A percentile compares a stretch with the other conserved stretches of the same genome.
These are phyloP conservation scores for Nettapus auritus DNA, from an alignment of 2,113 vertebrate species.

Conservation along the genomic window DNA sequence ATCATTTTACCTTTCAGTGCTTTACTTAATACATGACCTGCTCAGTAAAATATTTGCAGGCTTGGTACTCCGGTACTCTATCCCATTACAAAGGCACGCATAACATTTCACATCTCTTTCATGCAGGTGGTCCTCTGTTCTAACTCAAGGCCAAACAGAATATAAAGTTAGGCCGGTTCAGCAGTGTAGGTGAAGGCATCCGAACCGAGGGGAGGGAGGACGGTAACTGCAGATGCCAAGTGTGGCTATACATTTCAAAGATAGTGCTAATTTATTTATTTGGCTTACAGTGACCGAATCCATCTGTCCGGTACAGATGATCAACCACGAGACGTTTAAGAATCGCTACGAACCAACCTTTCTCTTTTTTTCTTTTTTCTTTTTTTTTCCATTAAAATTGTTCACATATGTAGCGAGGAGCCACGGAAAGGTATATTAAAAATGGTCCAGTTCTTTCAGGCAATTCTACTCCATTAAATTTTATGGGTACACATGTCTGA, in stretches of 20 bases:
- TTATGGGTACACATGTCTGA: constrained; percentile 54
- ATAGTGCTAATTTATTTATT: constrained; percentile 76
- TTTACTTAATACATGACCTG: constrained; percentile 75
- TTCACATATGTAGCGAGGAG: constrained; percentile 70
- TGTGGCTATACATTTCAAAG: constrained; percentile 74
- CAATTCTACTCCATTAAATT: constrained; percentile 65
- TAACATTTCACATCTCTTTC: constrained; percentile 71
- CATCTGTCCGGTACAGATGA: constrained; percentile 68
- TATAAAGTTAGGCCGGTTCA: constrained; percentile 58
- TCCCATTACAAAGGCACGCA: constrained; percentile 72
- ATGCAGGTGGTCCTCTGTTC: constrained; percentile 70
- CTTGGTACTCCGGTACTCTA: constrained; percentile 69
- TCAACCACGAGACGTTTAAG: constrained; percentile 35
- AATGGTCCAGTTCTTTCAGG: constrained; percentile 46
- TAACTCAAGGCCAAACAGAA: constrained; percentile 64
- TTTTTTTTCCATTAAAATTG: constrained; percentile 57
- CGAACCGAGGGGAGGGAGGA: constrained; percentile 36
- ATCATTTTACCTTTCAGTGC: constrained; percentile 75
- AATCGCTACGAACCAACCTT: constrained; percentile 34
- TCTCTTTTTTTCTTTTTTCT: constrained; percentile 7
- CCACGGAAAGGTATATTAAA: constrained; percentile 56
- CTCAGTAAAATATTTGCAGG: constrained; percentile 75
- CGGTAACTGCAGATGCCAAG: constrained; percentile 64
- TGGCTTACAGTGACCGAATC: constrained; percentile 68
- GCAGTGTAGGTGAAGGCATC: constrained; percentile 54